Evolutionary conservation across 1,140 invertebrate species (phyloP).

Genomic region (Brachionus paranguensis): DNA sequence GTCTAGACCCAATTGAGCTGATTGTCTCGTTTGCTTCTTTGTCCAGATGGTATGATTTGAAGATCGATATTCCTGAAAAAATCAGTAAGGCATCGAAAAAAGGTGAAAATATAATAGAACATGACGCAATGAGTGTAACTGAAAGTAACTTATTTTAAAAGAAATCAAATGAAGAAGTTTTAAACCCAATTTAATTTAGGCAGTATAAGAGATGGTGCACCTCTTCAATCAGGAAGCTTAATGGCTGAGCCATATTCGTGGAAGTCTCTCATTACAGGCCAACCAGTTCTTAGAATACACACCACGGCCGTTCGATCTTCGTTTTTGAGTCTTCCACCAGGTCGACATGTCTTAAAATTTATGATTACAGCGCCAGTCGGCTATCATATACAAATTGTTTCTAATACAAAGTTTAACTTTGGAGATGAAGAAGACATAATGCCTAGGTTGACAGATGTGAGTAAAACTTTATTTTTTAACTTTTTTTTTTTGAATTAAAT

Average conservation of each 20-base stretch:
- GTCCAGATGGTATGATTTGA: conserved; percentile 50
- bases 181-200: not conserved
- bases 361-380: conserved; percentile 51
- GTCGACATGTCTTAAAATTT: conserved; percentile 52
- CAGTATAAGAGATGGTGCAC: conserved; percentile 41
- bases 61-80: conserved; percentile 39
- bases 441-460: conserved; percentile 52
- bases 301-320: conserved; percentile 47
- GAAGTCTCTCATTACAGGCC: conserved; percentile 52
- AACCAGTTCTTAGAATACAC: conserved; percentile 50
- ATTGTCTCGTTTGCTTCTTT: conserved; percentile 50
- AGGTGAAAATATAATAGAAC: conserved; percentile 43
- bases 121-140: conserved; percentile 36
- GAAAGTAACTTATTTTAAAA: not conserved
- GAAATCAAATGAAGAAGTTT: not conserved
- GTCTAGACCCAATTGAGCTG: conserved; percentile 48
- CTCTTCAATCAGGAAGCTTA: conserved; percentile 47
- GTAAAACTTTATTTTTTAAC: not conserved
- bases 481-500: too few species aligned
- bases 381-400: conserved; percentile 52
- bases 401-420: conserved; percentile 51
- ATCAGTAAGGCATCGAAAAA: conserved; percentile 47
- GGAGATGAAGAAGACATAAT: conserved; percentile 55
- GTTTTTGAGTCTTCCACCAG: conserved; percentile 20
- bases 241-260: conserved; percentile 54